Evolutionary conservation across 2,797 vertebrate genomes (phyloP).

Genomic region (Ptychadena robeensis): DNA sequence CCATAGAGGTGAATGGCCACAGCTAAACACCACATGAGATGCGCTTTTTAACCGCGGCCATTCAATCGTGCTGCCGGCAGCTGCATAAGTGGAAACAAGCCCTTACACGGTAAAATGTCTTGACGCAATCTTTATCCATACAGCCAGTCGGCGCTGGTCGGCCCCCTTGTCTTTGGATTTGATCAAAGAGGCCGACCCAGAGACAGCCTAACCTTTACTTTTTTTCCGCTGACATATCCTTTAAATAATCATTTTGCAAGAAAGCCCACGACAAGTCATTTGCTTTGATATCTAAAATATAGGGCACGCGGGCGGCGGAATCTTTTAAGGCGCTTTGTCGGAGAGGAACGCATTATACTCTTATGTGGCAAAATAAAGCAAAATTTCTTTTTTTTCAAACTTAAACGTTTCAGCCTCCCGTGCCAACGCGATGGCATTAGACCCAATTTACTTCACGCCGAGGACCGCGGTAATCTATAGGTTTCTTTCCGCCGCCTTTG

Average conservation of each 20-base stretch:
- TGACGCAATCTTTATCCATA: background rate
- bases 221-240: background rate
- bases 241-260: background rate
- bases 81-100: no score
- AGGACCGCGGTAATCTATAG: conserved; percentile 70
- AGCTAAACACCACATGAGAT: no score
- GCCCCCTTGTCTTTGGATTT: background rate
- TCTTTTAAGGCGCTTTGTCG: background rate
- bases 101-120: background rate
- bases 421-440: conserved; percentile 71
- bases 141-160: background rate
- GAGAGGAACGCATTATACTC: background rate
- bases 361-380: conserved; percentile 55
- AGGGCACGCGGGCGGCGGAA: background rate
- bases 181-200: background rate
- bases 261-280: background rate
- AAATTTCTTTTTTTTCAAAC: no score
- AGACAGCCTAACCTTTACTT: background rate
- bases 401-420: conserved; percentile 71
- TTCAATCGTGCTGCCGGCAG: no score
- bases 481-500: conserved; percentile 75
- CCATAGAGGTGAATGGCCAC: no score
- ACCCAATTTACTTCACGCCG: conserved; percentile 72
- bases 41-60: no score
- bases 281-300: background rate